Percentiles rank a stretch among this genome's conserved stretches.
Conservation (phyloP, 2,888 invertebrate species). For the Rotaria macrura region DNA sequence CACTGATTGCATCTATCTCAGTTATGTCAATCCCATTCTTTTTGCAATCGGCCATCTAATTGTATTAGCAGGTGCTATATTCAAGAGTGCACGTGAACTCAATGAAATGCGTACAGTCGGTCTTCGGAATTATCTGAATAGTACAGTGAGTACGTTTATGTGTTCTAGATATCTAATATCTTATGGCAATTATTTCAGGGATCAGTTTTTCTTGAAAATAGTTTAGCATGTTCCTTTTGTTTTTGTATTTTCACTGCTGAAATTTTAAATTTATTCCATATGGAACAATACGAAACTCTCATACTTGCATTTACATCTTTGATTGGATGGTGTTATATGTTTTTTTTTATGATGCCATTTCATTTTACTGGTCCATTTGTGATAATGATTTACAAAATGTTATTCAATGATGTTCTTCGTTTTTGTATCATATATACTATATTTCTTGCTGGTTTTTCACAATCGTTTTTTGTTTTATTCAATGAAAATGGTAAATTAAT, state of each 20-base stretch:
- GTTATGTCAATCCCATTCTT: too few relatives aligned
- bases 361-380: conserved; percentile 72
- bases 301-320: background rate
- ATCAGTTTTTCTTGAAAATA: background rate
- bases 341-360: conserved; percentile 8
- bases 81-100: background rate
- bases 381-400: conserved; percentile 97
- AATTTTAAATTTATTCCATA: background rate
- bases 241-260: background rate
- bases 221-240: background rate
- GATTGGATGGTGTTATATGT: background rate
- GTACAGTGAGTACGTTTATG: background rate
- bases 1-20: too few relatives aligned
- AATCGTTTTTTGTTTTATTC: conserved; percentile 57
- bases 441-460: conserved; percentile 91
- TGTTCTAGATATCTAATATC: background rate
- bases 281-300: background rate
- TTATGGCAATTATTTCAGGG: background rate
- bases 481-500: background rate
- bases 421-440: conserved; percentile 92
- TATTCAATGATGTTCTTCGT: conserved; percentile 82
- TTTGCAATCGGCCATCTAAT: background rate
- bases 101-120: background rate
- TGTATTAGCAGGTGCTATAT: background rate
- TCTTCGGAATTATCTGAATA: background rate